Conservation (phyloP, 2,888 invertebrate genomes). For the Vanessa cardui region DNA sequence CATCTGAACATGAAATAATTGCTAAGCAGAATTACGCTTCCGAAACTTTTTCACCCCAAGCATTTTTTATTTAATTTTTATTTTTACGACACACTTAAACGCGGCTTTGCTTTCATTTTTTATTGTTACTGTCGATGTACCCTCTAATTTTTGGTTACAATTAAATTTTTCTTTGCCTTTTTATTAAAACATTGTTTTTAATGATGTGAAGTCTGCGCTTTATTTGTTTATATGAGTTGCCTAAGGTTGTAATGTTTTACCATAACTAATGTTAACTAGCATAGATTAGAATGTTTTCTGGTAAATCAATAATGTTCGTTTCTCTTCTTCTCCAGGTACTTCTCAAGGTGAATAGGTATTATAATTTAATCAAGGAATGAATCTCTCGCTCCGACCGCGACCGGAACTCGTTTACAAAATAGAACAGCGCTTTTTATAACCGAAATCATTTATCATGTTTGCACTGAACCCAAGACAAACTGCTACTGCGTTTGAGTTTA, state of each 20-base stretch:
- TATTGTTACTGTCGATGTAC: conserved; percentile 80
- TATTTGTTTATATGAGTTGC: conserved; percentile 28
- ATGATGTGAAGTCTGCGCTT: conserved; percentile 55
- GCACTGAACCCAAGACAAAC: conserved; percentile 79
- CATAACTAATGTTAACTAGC: conserved; percentile 40
- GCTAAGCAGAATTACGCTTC: conserved; percentile 69
- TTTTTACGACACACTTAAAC: conserved; percentile 82
- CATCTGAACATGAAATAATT: conserved; percentile 71
- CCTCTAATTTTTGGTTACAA: conserved; percentile 81
- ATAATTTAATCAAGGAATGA: conserved; percentile 75
- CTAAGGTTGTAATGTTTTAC: conserved; percentile 33
- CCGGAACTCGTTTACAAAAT: conserved; percentile 79
- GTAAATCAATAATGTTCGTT: conserved; percentile 60
- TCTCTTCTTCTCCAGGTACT: conserved; percentile 82
- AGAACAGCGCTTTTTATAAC: conserved; percentile 77
- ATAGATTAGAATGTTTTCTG: conserved; percentile 30
- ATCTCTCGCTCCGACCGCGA: conserved; percentile 73
- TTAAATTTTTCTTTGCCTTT: conserved; percentile 71
- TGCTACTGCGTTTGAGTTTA: conserved; percentile 81
- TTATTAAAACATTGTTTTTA: conserved; percentile 77
- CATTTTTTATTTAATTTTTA: conserved; percentile 82
- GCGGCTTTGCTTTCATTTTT: conserved; percentile 81
- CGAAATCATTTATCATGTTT: conserved; percentile 82
- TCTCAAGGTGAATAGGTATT: conserved; percentile 83
- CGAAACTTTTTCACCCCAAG: conserved; percentile 77